phyloP scores from a whole-genome alignment of 2,888 invertebrate genomes.

The Archaeoteleia sp. region DNA sequence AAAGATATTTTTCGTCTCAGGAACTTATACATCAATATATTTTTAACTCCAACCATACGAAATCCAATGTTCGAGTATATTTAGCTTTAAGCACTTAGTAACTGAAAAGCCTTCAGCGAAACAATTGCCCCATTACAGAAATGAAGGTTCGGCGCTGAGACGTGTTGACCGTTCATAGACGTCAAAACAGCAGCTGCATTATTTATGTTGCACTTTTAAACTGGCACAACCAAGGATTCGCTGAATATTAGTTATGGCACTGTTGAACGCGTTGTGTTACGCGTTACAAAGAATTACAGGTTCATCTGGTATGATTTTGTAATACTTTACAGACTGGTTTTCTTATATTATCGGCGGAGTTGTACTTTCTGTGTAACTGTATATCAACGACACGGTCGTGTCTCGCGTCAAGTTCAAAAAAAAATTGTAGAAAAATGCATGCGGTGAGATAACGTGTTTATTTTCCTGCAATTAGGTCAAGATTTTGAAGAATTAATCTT shows the following conservation, averaged over 20 bases:
- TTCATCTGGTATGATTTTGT: slow-evolving; percentile 16
- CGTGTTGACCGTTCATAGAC: too few species aligned
- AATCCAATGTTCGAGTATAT: too few species aligned
- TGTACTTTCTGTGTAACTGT: slow-evolving; percentile 28
- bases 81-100: too few species aligned
- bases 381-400: slow-evolving; percentile 32
- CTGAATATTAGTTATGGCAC: neutral
- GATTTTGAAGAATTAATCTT: slow-evolving; percentile 4
- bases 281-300: slow-evolving; percentile 1
- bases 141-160: too few species aligned
- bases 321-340: slow-evolving; percentile 20
- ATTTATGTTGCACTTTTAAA: too few species aligned
- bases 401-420: slow-evolving; percentile 33
- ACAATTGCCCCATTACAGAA: too few species aligned
- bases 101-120: too few species aligned
- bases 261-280: neutral
- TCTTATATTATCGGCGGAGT: slow-evolving; percentile 29
- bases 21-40: too few species aligned
- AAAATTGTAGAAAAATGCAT: slow-evolving; percentile 36
- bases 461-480: slow-evolving; percentile 32
- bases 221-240: neutral
- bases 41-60: too few species aligned
- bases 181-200: too few species aligned
- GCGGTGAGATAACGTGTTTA: slow-evolving; percentile 12
- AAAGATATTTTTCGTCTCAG: too few species aligned